Percentiles rank a stretch among this genome's conserved stretches.
phyloP scores from a whole-genome alignment of 2,113 vertebrate species.

The Dipodomys stephensi region DNA sequence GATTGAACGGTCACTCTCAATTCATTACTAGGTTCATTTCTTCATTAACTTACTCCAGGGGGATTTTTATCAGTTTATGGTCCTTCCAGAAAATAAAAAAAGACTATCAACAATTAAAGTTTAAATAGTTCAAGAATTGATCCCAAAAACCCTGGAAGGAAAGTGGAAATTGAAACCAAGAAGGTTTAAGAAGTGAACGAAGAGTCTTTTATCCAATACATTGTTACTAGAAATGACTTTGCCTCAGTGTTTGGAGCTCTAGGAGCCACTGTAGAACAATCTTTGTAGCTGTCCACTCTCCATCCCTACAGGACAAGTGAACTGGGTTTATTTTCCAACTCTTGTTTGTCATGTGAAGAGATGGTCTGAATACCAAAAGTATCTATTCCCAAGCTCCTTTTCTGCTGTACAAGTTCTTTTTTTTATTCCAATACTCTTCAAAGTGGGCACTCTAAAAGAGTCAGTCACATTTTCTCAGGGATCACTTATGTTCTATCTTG shows the following conservation, averaged over 20 bases:
- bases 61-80: slow-evolving; percentile 1
- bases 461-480: slow-evolving; percentile 15
- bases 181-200: background rate
- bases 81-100: background rate
- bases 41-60: slow-evolving; percentile 44
- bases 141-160: background rate
- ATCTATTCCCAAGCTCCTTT: slow-evolving; percentile 54
- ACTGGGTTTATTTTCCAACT: slow-evolving; percentile 34
- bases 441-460: slow-evolving; percentile 44
- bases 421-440: slow-evolving; percentile 31
- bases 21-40: slow-evolving; percentile 44
- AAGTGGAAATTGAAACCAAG: slow-evolving; percentile 5
- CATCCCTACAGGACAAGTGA: background rate
- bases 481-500: slow-evolving; percentile 21
- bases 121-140: slow-evolving; percentile 17
- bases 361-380: background rate
- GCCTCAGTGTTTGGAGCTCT: background rate
- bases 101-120: slow-evolving; percentile 9
- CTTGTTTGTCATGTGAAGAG: background rate
- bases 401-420: slow-evolving; percentile 49
- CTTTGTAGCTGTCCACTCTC: background rate
- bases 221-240: slow-evolving; percentile 7
- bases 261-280: background rate
- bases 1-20: slow-evolving; percentile 32
- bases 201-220: slow-evolving; percentile 19